A percentile compares a stretch with the other conserved stretches of the same genome.
phyloP scores from a whole-genome alignment of 2,888 invertebrate genomes.

The Drosophila pegasa region DNA sequence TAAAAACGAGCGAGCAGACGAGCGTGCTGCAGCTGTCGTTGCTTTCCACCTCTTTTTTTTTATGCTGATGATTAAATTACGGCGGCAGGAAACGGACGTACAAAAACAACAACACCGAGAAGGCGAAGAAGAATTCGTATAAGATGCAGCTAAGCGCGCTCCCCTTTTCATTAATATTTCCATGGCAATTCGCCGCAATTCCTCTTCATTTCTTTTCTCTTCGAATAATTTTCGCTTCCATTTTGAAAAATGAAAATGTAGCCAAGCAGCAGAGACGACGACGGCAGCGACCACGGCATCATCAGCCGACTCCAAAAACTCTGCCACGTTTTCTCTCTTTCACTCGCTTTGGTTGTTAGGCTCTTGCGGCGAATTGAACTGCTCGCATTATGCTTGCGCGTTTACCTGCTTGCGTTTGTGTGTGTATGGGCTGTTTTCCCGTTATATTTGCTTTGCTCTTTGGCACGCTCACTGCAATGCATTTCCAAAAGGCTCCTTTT shows the following conservation, averaged over 20 bases:
- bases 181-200: slow-evolving; percentile 25
- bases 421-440: slow-evolving; percentile 50
- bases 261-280: slow-evolving; percentile 10
- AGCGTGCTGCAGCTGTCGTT: slow-evolving; percentile 57
- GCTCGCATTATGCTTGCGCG: slow-evolving; percentile 41
- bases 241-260: slow-evolving; percentile 57
- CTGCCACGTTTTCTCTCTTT: slow-evolving; percentile 52
- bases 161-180: slow-evolving; percentile 43
- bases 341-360: slow-evolving; percentile 4
- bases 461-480: slow-evolving; percentile 61
- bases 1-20: slow-evolving; percentile 45
- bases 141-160: slow-evolving; percentile 29
- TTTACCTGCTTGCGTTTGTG: slow-evolving; percentile 18
- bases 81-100: slow-evolving; percentile 55
- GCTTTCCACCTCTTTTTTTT: slow-evolving; percentile 52
- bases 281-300: slow-evolving; percentile 17
- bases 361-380: slow-evolving; percentile 52
- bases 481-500: slow-evolving; percentile 58
- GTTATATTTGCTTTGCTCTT: slow-evolving; percentile 57
- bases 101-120: slow-evolving; percentile 16
- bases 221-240: slow-evolving; percentile 38
- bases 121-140: slow-evolving; percentile 17
- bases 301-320: slow-evolving; percentile 40
- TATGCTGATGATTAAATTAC: slow-evolving; percentile 62
- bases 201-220: slow-evolving; percentile 11